A percentile compares a stretch with the other conserved stretches of the same genome.
These are phyloP conservation scores for Metalampra italica DNA, from an alignment of 2,888 invertebrate genomes.

Conservation along the genomic window DNA sequence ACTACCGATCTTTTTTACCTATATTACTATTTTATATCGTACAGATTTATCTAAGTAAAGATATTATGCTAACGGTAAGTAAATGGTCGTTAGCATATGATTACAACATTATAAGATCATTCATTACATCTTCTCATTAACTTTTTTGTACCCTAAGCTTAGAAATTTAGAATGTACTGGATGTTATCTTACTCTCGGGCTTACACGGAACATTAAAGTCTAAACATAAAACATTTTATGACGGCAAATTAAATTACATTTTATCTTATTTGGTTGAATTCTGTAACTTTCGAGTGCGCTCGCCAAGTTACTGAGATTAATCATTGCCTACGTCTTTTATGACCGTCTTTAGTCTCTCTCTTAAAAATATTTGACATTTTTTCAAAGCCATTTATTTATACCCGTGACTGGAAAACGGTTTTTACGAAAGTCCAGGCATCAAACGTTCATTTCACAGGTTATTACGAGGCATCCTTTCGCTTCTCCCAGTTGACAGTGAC, in stretches of 20 bases:
- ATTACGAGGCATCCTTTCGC: conserved; percentile 56
- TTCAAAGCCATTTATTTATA: too few species aligned
- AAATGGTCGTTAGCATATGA: too few species aligned
- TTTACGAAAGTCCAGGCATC: conserved; percentile 41
- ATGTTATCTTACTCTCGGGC: background rate
- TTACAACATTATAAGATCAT: too few species aligned
- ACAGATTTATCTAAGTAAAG: too few species aligned
- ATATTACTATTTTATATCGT: too few species aligned
- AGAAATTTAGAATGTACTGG: background rate
- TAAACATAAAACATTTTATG: conserved; percentile 18
- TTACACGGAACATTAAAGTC: conserved; percentile 5
- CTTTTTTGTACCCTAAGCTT: too few species aligned
- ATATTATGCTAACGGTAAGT: too few species aligned
- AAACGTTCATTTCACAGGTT: conserved; percentile 65
- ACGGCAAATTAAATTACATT: conserved; percentile 22
- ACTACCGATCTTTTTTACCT: too few species aligned
- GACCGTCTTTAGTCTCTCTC: background rate
- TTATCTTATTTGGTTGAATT: conserved; percentile 17
- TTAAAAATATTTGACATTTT: too few species aligned
- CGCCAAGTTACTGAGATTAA: background rate
- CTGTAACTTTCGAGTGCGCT: conserved; percentile 1
- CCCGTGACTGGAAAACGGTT: conserved; percentile 13
- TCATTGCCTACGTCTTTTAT: conserved; percentile 1
- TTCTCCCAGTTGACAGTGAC: conserved; percentile 58
- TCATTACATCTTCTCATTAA: too few species aligned